Conservation (phyloP, 2,888 invertebrate species). For the Acleris holmiana region DNA sequence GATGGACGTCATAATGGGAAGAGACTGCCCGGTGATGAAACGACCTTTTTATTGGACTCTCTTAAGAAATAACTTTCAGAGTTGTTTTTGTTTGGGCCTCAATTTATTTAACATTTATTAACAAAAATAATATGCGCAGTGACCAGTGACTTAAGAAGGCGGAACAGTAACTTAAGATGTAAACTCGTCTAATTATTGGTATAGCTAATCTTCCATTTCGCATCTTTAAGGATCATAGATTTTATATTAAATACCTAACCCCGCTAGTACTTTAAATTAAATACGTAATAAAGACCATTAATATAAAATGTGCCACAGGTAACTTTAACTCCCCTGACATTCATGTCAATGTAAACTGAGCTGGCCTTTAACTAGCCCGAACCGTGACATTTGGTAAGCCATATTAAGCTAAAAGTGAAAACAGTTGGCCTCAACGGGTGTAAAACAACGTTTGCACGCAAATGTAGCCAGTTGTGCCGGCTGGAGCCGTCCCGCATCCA, state of each 20-base stretch:
- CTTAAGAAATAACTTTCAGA: constrained; percentile 28
- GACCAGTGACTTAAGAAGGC: too few relatives aligned
- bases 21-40: constrained; percentile 59
- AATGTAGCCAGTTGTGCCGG: constrained; percentile 79
- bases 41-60: constrained; percentile 51
- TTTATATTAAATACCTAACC: too few relatives aligned
- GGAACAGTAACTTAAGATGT: too few relatives aligned
- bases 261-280: too few relatives aligned
- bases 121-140: too few relatives aligned
- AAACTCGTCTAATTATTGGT: too few relatives aligned
- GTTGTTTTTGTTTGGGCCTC: background rate
- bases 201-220: too few relatives aligned
- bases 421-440: constrained; percentile 33
- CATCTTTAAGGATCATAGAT: too few relatives aligned
- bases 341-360: background rate
- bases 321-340: background rate
- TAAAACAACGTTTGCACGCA: constrained; percentile 60
- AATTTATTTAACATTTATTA: background rate
- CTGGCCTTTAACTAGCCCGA: background rate
- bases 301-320: too few relatives aligned
- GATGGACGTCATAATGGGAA: constrained; percentile 61
- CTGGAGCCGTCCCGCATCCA: constrained; percentile 67
- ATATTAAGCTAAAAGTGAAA: constrained; percentile 23
- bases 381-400: background rate
- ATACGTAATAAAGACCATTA: too few relatives aligned